phyloP scores from a whole-genome alignment of 2,888 invertebrate genomes.

The Leucophenga montana region DNA sequence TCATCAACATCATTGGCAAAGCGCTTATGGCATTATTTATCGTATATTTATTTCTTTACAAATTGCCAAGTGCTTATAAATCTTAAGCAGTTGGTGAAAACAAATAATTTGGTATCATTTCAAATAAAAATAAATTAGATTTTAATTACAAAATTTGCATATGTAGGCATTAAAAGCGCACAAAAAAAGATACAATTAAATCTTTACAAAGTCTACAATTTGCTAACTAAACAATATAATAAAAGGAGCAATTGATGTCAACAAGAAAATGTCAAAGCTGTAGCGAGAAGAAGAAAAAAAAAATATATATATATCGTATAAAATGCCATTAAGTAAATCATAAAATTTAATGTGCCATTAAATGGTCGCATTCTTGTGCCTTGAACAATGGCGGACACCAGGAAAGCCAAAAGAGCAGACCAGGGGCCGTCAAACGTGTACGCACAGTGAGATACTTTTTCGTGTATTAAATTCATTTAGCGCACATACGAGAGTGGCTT shows the following conservation, averaged over 20 bases:
- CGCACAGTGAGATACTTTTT: not conserved
- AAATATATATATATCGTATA: too few relatives aligned
- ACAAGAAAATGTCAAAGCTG: conserved; percentile 9
- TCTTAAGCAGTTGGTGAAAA: too few relatives aligned
- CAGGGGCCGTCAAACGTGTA: conserved; percentile 3
- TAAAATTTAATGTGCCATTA: conserved; percentile 60
- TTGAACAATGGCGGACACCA: conserved; percentile 23
- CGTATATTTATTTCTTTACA: not conserved
- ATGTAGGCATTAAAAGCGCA: conserved; percentile 32
- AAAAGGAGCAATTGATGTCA: conserved; percentile 8
- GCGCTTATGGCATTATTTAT: not conserved
- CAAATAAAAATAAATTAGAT: too few relatives aligned
- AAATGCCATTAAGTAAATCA: conserved; percentile 35
- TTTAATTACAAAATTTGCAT: conserved; percentile 50
- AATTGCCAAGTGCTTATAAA: not conserved
- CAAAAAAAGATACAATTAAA: conserved; percentile 4
- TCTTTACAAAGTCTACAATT: not conserved
- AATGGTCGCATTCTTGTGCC: conserved; percentile 37
- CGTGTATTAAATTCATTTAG: not conserved
- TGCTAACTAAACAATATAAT: conserved; percentile 38
- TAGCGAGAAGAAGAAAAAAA: not conserved
- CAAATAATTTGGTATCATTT: too few relatives aligned
- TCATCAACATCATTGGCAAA: not conserved
- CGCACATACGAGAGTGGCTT: too few relatives aligned
- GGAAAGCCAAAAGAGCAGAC: conserved; percentile 25